Evolutionary conservation across 2,888 invertebrate genomes (phyloP), one percentile per base, ranked within the genome.

Genomic region (Acheta domesticus): DNA sequence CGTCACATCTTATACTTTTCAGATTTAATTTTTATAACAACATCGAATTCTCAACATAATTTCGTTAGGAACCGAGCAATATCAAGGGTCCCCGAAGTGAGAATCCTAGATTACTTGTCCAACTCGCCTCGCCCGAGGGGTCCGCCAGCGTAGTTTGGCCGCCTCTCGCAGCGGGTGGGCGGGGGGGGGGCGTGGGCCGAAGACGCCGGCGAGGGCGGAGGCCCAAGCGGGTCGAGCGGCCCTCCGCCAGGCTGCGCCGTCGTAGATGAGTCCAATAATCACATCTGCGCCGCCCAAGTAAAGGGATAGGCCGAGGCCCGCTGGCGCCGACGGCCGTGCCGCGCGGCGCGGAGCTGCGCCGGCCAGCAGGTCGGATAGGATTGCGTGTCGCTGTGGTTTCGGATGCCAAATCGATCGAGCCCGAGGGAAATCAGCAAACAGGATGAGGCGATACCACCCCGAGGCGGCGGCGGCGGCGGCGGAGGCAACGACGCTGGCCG

Each of bases 341-440:
- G 14, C 19, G 62, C 19, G 50, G 14, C 2, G 62, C 62, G 12
- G 62, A 2, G 73, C 73, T 36, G 76, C 75, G 49, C 23, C 20
- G 77, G 74, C 75, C 76, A 73, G 62, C 73, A 50, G 74, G 49
- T 77, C 16, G 76, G 48, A 75, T 77, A 49, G 80, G 75, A 79
- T 80, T 79, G 79, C 75, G 20, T 80, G 76, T 78, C 79, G 79
- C 78, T 76, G 78, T 62, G 79, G 81, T 81, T 81, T 80, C 81
- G 80, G 80, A 81, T 81, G 79, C 78, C 80, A 81, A 81, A 81
- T 81, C 81, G 81, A 81, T 81, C 81, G 81, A 77, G 81, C 80
- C 80, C 81, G 77, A 75, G 81, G 81, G 81, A 81, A 81, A 80
- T 81, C 81, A 81, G 80, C 78, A 81, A 81, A 81, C 81, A 81